Evolutionary conservation across 2,888 invertebrate genomes (phyloP).

Genomic region (Emmelina monodactyla): DNA sequence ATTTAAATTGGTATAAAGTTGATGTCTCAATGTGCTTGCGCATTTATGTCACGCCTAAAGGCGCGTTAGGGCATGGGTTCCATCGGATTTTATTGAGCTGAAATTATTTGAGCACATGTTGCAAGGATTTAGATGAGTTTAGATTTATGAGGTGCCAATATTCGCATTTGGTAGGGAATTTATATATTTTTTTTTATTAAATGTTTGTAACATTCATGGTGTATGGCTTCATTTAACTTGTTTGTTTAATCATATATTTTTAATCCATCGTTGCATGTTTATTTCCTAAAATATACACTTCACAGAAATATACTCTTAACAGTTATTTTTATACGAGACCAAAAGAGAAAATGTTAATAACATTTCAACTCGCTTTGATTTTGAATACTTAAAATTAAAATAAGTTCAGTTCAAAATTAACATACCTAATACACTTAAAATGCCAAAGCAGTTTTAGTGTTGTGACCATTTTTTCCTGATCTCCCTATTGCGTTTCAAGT

Average conservation of each 20-base stretch:
- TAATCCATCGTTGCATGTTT: no score
- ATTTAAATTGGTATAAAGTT: conserved; percentile 46
- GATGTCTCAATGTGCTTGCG: conserved; percentile 28
- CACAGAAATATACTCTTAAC: neutral
- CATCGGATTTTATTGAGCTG: neutral
- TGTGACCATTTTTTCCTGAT: conserved; percentile 20
- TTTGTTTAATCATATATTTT: no score
- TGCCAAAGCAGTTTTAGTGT: conserved; percentile 21
- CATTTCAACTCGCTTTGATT: conserved; percentile 25
- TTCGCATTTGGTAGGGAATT: neutral
- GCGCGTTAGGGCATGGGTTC: neutral
- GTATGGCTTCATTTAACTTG: no score
- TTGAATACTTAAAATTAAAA: conserved; percentile 40
- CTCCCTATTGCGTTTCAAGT: conserved; percentile 14
- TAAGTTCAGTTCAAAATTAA: conserved; percentile 35
- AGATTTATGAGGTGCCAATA: neutral
- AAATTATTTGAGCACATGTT: neutral
- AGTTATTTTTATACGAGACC: neutral
- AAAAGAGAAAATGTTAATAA: neutral
- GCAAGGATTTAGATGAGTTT: neutral
- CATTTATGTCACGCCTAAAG: conserved; percentile 22
- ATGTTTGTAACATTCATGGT: no score
- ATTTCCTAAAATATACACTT: neutral
- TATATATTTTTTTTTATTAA: neutral
- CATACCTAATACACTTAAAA: conserved; percentile 42